Base-by-base conservation (phyloP, 2,113 vertebrate genomes). In the Corythaixoides concolor region DNA sequence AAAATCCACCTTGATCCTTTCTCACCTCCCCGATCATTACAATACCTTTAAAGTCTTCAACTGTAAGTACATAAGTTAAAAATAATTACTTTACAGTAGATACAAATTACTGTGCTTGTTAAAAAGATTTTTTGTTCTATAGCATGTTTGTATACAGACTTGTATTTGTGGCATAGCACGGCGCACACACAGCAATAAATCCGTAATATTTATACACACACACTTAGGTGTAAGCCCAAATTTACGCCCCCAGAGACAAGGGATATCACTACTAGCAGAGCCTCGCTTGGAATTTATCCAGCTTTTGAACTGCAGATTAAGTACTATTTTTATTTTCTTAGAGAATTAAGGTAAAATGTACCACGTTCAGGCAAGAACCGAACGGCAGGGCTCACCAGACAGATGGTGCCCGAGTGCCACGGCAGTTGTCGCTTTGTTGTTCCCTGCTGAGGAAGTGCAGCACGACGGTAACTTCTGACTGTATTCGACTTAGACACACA, bases 371-470 rank as follows among this genome's bases (percentile, higher is more conserved):
- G 83, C 80, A 77, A 72, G 80, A 93, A 75, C 88, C 96, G 95
- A 90, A 95, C 86, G 90, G 79, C 82, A 95, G 77, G 49, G 88
- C 75, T 96, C 92, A 95, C 76, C 75, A 96, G 88, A 95, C 95
- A 97, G 97, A 96, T 97, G 97, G 97, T 97, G 92, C 88, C 69
- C 56, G 43, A 87, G 93, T 39, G 73, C 82, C 90, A 93, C 81
- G 85, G 88, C 92, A 93, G 88, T 94, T 97, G 96, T 93, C 96
- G 93, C 83, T 94, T 88, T 52, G 88, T 75, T 93, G 88, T 89
- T 93, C 64, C 39, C 33, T 85, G 90, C 92, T 87, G 83, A 92
- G 93, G 76, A 94, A 96, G 94, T 78, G 74, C 53, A 72, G 83
- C 74, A 95, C 73, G 94, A 96, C 92, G 76, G 72, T 93, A 76